Evolutionary conservation across 2,888 invertebrate genomes (phyloP).

Genomic region (Caenorhabditis panamensis): DNA sequence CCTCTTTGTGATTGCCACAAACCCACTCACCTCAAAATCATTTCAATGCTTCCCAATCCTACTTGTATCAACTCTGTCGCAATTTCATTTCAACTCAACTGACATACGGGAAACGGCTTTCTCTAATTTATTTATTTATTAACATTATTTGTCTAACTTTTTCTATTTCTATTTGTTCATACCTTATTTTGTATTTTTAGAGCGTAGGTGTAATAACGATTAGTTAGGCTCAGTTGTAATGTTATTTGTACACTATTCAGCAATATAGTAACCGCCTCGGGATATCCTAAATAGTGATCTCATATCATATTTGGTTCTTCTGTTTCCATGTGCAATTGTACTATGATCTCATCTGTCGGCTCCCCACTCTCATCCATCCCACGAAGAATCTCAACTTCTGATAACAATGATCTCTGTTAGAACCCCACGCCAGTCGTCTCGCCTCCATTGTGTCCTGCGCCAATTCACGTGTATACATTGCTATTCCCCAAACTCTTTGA

Average conservation of each 20-base stretch:
- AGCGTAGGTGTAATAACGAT: constrained; percentile 4
- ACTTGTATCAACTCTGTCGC: background rate
- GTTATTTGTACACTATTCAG: constrained; percentile 15
- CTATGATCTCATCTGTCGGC: constrained; percentile 32
- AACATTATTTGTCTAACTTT: too few relatives aligned
- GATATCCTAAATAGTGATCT: constrained; percentile 43
- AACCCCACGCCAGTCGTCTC: constrained; percentile 18
- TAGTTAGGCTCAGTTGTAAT: constrained; percentile 5
- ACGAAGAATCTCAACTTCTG: constrained; percentile 50
- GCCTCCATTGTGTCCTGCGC: background rate
- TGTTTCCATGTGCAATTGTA: constrained; percentile 46
- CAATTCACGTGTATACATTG: constrained; percentile 38
- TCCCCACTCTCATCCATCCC: constrained; percentile 11
- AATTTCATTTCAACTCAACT: constrained; percentile 8
- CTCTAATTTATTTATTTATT: constrained; percentile 37
- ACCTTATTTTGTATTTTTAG: constrained; percentile 15
- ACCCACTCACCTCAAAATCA: constrained; percentile 7
- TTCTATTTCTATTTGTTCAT: background rate
- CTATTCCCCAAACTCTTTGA: constrained; percentile 15
- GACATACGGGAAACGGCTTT: constrained; percentile 24
- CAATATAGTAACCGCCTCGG: constrained; percentile 30
- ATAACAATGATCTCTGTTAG: constrained; percentile 44
- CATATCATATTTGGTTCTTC: constrained; percentile 50
- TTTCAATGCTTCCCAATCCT: constrained; percentile 15
- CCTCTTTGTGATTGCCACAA: constrained; percentile 12